Base-by-base conservation (phyloP, 2,888 invertebrate species). In the Drosophila buzzatii region DNA sequence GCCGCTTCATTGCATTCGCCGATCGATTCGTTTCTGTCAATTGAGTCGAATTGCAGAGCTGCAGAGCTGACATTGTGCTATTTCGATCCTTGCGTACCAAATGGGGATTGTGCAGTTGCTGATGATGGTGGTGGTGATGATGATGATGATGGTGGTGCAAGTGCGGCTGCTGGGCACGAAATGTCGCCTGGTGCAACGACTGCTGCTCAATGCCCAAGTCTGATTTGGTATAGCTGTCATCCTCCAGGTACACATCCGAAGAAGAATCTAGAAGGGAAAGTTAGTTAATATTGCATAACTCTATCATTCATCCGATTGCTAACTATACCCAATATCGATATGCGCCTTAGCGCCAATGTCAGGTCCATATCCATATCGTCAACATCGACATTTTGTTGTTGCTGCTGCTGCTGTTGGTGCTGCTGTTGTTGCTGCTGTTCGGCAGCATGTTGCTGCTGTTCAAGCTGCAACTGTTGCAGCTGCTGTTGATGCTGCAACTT, bases 11-110 rank as follows among this genome's bases (percentile, higher is more conserved):
- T 27, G 79, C 80, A 14, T 81, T 60, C 6, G 72, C 72, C 6
- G 56, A 51, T 8, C 82, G 79, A 8, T 44, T 57, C 16, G 42
- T 16, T 1, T 80, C 69, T 9, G 52, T 56, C 41, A 79, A 14
- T 14, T 56, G 41, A 58, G 74, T 62, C 10, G 76, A 66, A 18
- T 81, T 72, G 41, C 67, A 66, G 69, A 95, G 90, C 82, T 95
- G 95, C 71, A 95, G 93, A 0, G 95, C 95, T 0, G 95, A 95
- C 95, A 95, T 95, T 37, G 95, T 95, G 41, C 95, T 95, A 78
- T 94, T 95, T 2, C 94, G 95, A 91, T 95, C 95, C 71, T 95
- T 93, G 69, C 95, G 93, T 93, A 95, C 80, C 31, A 85, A 58
- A 42, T 87, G 85, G 52, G 77, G 90, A 59, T 79, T 81, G 41